phyloP scores from a whole-genome alignment of 2,113 vertebrate species.

The Hyperoodon ampullatus region DNA sequence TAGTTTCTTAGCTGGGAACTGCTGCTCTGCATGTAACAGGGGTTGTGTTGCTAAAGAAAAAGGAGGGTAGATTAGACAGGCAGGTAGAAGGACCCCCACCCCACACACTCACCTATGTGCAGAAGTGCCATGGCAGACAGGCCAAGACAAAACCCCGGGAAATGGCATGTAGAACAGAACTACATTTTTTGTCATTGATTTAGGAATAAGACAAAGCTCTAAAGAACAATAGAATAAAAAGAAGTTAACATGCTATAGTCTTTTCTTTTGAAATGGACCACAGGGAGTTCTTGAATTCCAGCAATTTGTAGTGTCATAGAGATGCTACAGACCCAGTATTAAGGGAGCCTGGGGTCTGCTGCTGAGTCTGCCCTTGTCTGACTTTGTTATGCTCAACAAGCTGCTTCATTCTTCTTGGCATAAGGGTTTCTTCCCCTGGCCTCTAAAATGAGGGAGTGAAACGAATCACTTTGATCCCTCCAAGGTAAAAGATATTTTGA shows the following conservation, averaged over 20 bases:
- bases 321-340: background rate
- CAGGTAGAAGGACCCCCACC: background rate
- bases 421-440: background rate
- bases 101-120: fast-evolving
- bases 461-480: background rate
- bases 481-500: background rate
- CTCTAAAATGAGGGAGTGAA: background rate
- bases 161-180: background rate
- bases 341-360: background rate
- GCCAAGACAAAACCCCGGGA: background rate
- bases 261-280: background rate
- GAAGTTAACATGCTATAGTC: background rate
- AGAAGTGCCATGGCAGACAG: background rate
- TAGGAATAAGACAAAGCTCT: background rate
- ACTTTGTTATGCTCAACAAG: background rate
- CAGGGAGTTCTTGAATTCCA: background rate
- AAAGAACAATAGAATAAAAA: background rate
- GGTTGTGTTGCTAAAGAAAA: background rate
- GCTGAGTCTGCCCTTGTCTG: background rate
- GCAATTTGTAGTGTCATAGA: background rate
- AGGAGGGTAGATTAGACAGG: background rate
- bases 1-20: background rate
- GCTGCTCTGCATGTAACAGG: background rate
- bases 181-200: background rate
- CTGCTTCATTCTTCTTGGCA: background rate